Evolutionary conservation across 1,140 invertebrate genomes (phyloP), one percentile per base, ranked within the genome.

Genomic region (Nephila pilipes): DNA sequence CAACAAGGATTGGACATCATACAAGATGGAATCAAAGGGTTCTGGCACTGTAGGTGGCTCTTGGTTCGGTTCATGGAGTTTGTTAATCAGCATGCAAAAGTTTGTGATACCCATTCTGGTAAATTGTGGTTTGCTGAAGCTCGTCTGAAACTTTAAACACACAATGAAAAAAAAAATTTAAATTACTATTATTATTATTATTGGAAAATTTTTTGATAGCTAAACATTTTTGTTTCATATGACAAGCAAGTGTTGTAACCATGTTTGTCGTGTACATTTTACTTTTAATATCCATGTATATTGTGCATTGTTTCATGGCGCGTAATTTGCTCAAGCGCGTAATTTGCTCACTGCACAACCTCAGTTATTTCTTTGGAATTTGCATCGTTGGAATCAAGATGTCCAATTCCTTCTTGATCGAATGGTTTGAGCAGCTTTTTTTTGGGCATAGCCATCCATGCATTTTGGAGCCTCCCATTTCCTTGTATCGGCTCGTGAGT

Each of bases 291-390:
- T 36, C 60, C 2, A 60, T 60, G 25, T 87, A 87, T 5, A 58
- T 29, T 22, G 2, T 87, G 18, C 85, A 87, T 38, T 57, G 54
- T 57, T 2, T 87, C 1, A 87, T 87, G 29, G 85, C 85, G 2
- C 22, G 29, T 6, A 85, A 60, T 32, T 85, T 57, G 1, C 18
- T 55, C 1, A 18, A 57, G 2, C 69, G n/a, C n/a, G n/a, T n/a
- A n/a, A 88, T 55, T 88, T n/a, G n/a, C n/a, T 69, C n/a, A 88
- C 87, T 0, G 60, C 87, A 2, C 29, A 88, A 69, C 58, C 16
- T 22, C 29, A 87, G 2, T 32, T 58, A 0, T 87, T 87, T 65
- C 87, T 69, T 69, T 87, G 32, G 60, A 87, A 87, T 54, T 29
- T 87, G 8, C 25, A 29, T 10, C 57, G 60, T 14, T 87, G 85